Evolutionary conservation across 2,888 invertebrate species (phyloP), one percentile per base, ranked within the genome.

Genomic region (Netelia melanura): DNA sequence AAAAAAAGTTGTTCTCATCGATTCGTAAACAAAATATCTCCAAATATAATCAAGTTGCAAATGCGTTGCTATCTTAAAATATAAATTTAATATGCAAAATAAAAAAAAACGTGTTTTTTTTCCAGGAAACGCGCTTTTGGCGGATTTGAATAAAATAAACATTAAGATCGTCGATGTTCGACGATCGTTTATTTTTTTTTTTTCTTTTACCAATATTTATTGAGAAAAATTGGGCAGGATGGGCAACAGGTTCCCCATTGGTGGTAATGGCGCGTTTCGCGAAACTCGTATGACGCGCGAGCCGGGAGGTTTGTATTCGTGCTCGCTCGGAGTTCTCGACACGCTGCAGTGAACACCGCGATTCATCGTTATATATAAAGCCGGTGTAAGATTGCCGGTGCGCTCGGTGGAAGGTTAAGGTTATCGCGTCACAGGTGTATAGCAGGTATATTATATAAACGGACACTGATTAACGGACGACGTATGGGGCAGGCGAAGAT

Each of bases 351-450:
- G 82, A 82, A 30, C 75, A 61, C 11, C 72, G 38, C 58, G 65
- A 80, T 84, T 48, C 65, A 21, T 68, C 58, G 44, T 61, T 43
- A 21, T 38, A 17, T 54, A 30, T 56, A 70, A 23, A 21, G 23
- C 56, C 10, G 43, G 43, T 44, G 38, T 65, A 70, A 67, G 75
- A 77, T 84, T 54, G 76, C 21, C 56, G 67, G 17, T 14, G 71
- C 65, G 61, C 65, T 80, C 82, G 77, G 52, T 38, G 74, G 84
- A 88, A 88, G 89, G 89, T 89, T 87, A 88, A 89, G 87, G 89
- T 86, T 86, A 86, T 86, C 81, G 82, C 80, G 58, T 61, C 72
- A 65, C 86, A 85, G 82, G 78, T 82, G 68, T 67, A 67, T 54
- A 52, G 70, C 38, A 64, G 62, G 54, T 61, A 72, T 62, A 83